Evolutionary conservation across 2,888 invertebrate species (phyloP).

Genomic region (Ditula angustiorana): DNA sequence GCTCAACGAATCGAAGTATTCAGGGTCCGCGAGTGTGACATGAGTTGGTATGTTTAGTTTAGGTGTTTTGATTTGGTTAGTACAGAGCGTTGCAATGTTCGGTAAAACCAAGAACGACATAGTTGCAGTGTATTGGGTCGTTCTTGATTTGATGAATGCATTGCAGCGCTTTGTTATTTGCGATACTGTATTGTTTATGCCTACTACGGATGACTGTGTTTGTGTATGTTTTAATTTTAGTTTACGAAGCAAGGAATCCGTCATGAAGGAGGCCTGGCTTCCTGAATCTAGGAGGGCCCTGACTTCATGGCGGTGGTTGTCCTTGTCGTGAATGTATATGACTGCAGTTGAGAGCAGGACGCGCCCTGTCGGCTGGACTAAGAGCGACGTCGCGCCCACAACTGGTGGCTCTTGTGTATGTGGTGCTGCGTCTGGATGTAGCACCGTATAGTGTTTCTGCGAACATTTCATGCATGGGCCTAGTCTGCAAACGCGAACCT

Average conservation of each 20-base stretch:
- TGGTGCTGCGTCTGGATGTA: neutral
- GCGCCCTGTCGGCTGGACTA: neutral
- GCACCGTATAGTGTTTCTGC: neutral
- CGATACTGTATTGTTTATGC: neutral
- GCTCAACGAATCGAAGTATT: neutral
- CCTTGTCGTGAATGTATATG: neutral
- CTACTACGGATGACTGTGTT: neutral
- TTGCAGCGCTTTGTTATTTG: neutral
- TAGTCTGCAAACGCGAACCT: neutral
- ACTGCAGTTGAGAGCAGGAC: neutral
- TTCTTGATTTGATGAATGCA: neutral
- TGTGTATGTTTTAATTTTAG: neutral
- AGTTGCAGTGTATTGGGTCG: neutral
- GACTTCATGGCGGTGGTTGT: neutral
- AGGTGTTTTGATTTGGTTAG: neutral
- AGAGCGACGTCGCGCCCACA: slow-evolving; percentile 1
- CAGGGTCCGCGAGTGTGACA: neutral
- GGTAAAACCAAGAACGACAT: neutral
- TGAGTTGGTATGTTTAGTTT: neutral
- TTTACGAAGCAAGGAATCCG: neutral
- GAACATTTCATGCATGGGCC: neutral
- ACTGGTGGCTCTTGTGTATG: slow-evolving; percentile 4
- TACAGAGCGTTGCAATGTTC: neutral
- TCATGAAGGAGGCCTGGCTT: neutral
- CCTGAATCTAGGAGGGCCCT: neutral